Evolutionary conservation across 2,888 invertebrate genomes (phyloP), one percentile per base, ranked within the genome.

Genomic region (Athalia cordata): DNA sequence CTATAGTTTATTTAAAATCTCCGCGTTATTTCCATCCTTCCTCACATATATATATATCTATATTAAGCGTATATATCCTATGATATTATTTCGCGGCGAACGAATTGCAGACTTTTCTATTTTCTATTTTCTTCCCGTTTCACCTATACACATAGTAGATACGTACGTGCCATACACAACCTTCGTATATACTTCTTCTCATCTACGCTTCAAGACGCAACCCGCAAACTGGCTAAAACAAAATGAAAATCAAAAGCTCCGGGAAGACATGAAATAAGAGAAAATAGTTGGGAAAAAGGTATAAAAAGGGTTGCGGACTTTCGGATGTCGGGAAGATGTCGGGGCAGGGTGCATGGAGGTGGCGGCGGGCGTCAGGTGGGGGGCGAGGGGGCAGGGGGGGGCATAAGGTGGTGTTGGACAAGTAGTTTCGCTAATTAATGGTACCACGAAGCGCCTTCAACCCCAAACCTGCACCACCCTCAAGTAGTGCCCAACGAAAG

Each of bases 381-480:
- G 8, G 13, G n/a, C 0, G 11, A 55, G 68, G 2, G 8, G 50
- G 68, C 9, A 52, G 55, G 47, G 66, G 49, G 13, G 66, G n/a
- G 52, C n/a, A 45, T 62, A 62, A 72, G 70, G 29, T 74, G 78
- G 61, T 57, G 55, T 79, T 64, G 70, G 70, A 79, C 78, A 64
- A 79, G 78, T 78, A 78, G 74, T 74, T 59, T 78, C 68, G 67
- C 78, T 78, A 79, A 79, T 79, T 79, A 79, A 79, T 78, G 76
- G 68, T 13, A 29, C 29, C 29, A 47, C 50, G 50, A 49, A 61
- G 50, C 59, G 43, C 49, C 67, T 78, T 78, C 68, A 62, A 57
- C 68, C 57, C 29, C 57, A 47, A 65, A 72, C 68, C 68, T 52
- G 29, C 29, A 29, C 29, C 72, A 11, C 15, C 15, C 59, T 68